Conservation (phyloP, 2,797 vertebrate genomes). For the Danio albolineatus region DNA sequence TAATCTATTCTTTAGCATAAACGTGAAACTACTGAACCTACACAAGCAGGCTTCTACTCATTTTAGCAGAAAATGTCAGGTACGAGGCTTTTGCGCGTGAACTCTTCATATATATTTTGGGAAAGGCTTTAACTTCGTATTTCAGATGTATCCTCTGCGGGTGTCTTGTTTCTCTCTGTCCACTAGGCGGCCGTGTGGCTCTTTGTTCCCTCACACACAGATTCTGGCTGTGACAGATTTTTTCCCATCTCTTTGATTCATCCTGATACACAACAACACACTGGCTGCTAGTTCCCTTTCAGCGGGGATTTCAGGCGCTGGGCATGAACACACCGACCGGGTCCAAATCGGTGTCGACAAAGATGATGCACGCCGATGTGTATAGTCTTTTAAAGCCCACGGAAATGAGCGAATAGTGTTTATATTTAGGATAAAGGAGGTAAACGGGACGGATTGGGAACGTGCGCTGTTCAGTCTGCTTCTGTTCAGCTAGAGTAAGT, state of each 20-base stretch:
- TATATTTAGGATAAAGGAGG: constrained; percentile 1
- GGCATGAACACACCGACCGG: neutral
- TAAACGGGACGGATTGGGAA: constrained; percentile 22
- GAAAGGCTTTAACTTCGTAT: too few species aligned
- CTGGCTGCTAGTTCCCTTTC: constrained; percentile 22
- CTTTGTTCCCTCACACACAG: constrained; percentile 59
- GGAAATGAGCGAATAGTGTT: neutral
- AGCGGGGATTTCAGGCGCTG: constrained; percentile 6
- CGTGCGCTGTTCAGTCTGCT: constrained; percentile 25
- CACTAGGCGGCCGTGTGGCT: constrained; percentile 66
- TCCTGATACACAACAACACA: constrained; percentile 32
- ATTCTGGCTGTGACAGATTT: constrained; percentile 49
- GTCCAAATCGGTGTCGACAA: neutral
- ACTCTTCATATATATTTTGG: too few species aligned
- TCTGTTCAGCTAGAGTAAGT: constrained; percentile 60
- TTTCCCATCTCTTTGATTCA: constrained; percentile 45
- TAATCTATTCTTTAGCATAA: too few species aligned
- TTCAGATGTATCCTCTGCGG: neutral
- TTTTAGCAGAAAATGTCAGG: too few species aligned
- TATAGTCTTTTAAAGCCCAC: neutral
- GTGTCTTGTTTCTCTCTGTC: constrained; percentile 59
- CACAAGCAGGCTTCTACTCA: too few species aligned
- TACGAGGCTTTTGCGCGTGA: too few species aligned
- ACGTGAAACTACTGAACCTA: too few species aligned
- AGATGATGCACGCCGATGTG: constrained; percentile 9